phyloP scores from a whole-genome alignment of 2,113 vertebrate genomes.

The Apodemus sylvaticus region DNA sequence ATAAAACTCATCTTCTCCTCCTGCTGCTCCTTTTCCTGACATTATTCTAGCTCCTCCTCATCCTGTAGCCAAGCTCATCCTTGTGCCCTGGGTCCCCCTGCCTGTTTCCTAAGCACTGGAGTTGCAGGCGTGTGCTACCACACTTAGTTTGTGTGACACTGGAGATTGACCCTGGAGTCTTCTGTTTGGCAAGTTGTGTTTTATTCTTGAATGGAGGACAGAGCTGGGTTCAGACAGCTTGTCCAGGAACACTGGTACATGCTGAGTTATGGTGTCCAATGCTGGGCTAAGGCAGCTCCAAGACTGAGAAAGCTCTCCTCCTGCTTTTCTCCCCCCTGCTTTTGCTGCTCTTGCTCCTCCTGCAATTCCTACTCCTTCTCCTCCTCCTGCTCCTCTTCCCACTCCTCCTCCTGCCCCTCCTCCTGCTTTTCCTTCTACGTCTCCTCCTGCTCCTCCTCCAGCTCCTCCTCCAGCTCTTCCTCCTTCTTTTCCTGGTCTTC shows the following conservation, averaged over 20 bases:
- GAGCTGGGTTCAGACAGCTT: accelerated
- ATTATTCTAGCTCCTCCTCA: no score
- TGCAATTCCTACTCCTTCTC: not conserved
- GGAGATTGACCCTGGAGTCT: not conserved
- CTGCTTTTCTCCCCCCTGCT: not conserved
- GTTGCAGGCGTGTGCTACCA: not conserved
- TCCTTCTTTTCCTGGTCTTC: no score
- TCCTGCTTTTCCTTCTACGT: no score
- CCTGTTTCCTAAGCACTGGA: not conserved
- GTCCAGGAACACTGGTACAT: accelerated
- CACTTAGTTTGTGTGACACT: not conserved
- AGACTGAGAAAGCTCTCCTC: accelerated
- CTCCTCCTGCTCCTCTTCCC: not conserved
- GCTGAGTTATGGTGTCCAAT: accelerated
- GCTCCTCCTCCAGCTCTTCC: not conserved
- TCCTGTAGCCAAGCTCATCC: not conserved
- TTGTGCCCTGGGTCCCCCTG: no score
- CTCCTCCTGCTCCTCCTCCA: no score
- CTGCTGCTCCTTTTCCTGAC: no score
- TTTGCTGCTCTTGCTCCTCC: no score
- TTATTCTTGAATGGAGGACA: not conserved
- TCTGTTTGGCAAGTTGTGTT: not conserved
- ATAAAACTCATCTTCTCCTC: not conserved
- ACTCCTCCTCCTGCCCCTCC: no score
- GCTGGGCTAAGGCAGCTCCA: not conserved